phyloP scores from a whole-genome alignment of 2,888 invertebrate genomes.

The Drosophila vallismaia region DNA sequence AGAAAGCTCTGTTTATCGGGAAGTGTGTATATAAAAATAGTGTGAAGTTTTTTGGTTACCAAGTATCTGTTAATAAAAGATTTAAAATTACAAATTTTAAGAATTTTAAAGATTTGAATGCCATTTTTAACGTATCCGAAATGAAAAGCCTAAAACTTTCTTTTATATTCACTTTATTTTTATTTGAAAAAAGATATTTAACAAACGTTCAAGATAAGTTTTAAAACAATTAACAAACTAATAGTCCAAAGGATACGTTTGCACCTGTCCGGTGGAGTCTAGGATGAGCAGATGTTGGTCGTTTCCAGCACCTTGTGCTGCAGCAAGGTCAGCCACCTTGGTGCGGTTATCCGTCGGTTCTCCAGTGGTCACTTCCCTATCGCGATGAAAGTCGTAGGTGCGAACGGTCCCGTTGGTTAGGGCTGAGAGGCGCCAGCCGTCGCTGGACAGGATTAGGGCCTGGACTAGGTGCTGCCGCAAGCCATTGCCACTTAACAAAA shows the following conservation, averaged over 20 bases:
- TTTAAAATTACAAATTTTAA: background rate
- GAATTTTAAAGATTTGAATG: background rate
- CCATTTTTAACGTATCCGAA: background rate
- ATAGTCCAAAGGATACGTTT: conserved; percentile 54
- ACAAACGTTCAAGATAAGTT: conserved; percentile 27
- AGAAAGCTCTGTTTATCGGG: no score
- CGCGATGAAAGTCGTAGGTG: conserved; percentile 79
- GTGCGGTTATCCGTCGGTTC: conserved; percentile 1
- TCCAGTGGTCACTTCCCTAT: conserved; percentile 60
- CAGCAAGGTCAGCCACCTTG: conserved; percentile 67
- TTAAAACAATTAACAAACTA: conserved; percentile 50
- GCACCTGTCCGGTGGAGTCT: conserved; percentile 62
- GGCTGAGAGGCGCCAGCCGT: conserved; percentile 81
- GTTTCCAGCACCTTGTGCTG: conserved; percentile 50
- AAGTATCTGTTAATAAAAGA: conserved; percentile 36
- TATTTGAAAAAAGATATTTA: conserved; percentile 16
- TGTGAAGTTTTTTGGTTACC: conserved; percentile 19
- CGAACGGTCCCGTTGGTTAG: conserved; percentile 78
- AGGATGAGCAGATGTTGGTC: conserved; percentile 68
- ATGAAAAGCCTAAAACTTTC: background rate
- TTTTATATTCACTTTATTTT: conserved; percentile 19
- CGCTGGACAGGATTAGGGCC: conserved; percentile 78
- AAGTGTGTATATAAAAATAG: conserved; percentile 48
- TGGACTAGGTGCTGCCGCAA: conserved; percentile 80
- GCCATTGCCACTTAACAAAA: conserved; percentile 79